These are phyloP conservation scores for Sinocyclocheilus maitianheensis DNA, from an alignment of 2,113 vertebrate species.

Conservation along the genomic window DNA sequence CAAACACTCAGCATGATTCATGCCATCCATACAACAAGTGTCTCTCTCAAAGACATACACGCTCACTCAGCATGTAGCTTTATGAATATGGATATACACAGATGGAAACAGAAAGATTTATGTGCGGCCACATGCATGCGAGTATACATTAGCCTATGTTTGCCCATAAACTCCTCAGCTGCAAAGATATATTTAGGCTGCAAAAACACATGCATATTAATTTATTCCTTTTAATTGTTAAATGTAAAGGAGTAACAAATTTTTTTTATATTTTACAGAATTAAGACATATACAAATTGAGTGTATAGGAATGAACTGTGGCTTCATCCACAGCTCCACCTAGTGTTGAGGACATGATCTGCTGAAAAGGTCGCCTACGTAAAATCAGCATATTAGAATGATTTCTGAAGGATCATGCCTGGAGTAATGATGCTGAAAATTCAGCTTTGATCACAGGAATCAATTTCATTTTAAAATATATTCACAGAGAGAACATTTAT, in stretches of 20 bases:
- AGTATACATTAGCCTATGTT: not conserved
- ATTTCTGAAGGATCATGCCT: too few relatives aligned
- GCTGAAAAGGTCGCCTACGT: not conserved
- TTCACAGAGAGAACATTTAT: not conserved
- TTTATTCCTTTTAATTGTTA: not conserved
- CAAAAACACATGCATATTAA: not conserved
- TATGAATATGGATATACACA: slow-evolving; percentile 9
- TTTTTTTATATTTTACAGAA: not conserved
- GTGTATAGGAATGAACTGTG: not conserved
- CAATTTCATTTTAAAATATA: not conserved
- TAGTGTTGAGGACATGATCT: slow-evolving; percentile 1
- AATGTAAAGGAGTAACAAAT: too few relatives aligned
- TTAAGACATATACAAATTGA: not conserved
- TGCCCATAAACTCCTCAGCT: not conserved
- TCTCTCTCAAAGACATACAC: slow-evolving; percentile 11
- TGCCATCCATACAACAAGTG: slow-evolving; percentile 4
- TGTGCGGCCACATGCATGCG: not conserved
- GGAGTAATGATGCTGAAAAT: not conserved
- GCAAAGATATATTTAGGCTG: too few relatives aligned
- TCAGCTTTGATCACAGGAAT: not conserved
- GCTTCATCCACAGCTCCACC: slow-evolving; percentile 35
- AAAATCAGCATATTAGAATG: not conserved
- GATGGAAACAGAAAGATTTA: slow-evolving; percentile 24
- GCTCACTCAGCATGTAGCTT: slow-evolving; percentile 16
- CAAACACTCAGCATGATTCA: slow-evolving; percentile 26